A percentile compares a stretch with the other conserved stretches of the same genome.
Evolutionary conservation across 2,113 vertebrate species (phyloP).

Genomic region (Python bivittatus): DNA sequence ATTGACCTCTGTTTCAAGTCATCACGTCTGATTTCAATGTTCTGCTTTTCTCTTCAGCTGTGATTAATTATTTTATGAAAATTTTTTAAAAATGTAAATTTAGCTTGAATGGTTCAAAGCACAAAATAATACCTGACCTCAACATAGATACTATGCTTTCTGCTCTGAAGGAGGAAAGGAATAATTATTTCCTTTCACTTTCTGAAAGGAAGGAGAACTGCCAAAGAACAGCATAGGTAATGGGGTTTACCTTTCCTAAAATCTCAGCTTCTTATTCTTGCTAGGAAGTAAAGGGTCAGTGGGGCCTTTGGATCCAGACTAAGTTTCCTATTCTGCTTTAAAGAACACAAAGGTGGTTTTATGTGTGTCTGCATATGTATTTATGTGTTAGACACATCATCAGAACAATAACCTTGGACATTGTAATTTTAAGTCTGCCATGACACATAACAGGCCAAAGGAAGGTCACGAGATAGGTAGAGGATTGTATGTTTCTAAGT

Average conservation of each 20-base stretch:
- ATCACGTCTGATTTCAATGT: constrained; percentile 25
- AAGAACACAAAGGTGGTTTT: background rate
- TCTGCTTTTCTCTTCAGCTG: background rate
- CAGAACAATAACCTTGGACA: background rate
- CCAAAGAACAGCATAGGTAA: background rate
- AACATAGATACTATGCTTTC: background rate
- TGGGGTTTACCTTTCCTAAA: background rate
- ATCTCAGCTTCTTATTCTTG: background rate
- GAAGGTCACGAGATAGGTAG: background rate
- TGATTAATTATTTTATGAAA: constrained; percentile 24
- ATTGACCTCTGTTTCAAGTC: background rate
- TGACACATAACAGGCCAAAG: background rate
- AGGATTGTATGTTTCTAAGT: background rate
- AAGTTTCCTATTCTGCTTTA: background rate
- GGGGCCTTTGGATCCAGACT: background rate
- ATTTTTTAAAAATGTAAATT: background rate
- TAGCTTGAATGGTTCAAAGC: background rate
- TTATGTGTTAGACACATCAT: background rate
- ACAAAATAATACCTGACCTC: background rate
- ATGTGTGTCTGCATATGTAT: background rate
- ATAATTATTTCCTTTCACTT: background rate
- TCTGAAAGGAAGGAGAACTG: background rate
- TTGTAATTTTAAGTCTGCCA: background rate
- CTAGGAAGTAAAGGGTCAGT: background rate
- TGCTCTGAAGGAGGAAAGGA: background rate